Evolutionary conservation across 2,797 vertebrate genomes (phyloP), one percentile per base, ranked within the genome.

Genomic region (Manis javanica): DNA sequence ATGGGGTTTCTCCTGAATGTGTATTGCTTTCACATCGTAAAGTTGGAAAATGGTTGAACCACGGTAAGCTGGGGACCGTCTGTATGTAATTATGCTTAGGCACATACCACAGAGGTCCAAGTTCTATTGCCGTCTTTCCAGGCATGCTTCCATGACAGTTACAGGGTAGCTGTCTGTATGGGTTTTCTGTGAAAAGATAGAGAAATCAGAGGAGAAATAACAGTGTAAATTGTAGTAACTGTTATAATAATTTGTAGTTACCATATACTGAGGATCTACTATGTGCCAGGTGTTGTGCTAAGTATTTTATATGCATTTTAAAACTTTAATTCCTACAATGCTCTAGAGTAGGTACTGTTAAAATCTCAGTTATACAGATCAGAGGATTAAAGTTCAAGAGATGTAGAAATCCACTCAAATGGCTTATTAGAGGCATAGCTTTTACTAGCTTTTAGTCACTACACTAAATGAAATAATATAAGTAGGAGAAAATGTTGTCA

Each of bases 141-240:
- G 99, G 99, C 99, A 99, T 99, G 95, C 99, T 99, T 94, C 99
- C 99, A 0, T 99, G 99, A 94, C 99, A 99, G 92, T 99, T 98
- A 96, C 99, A 99, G 15, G 99, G 99, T 75, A 99, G 98, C 93
- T 99, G 99, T 96, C 98, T 98, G 53, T 99, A 99, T 7, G 99
- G 99, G 96, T 99, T 99, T 97, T 99, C 99, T 99, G 53, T 21
- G 95, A 63, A 95, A 95, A 97, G 23, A 13, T 53, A 59, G 26
- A 94, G 21, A 93, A 91, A 75, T 87, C n/a, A 95, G 94, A 95
- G 82, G 29, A 92, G 68, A 87, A 95, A 90, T 83, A 12, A 95
- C 57, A 91, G 57, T 61, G 7, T 29, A 85, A 75, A 29, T 24
- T 72, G 26, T 14, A 93, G 24, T 66, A 84, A 94, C 2, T 92